phyloP scores from a whole-genome alignment of 1,140 invertebrate genomes.

The Hyles euphorbiae region DNA sequence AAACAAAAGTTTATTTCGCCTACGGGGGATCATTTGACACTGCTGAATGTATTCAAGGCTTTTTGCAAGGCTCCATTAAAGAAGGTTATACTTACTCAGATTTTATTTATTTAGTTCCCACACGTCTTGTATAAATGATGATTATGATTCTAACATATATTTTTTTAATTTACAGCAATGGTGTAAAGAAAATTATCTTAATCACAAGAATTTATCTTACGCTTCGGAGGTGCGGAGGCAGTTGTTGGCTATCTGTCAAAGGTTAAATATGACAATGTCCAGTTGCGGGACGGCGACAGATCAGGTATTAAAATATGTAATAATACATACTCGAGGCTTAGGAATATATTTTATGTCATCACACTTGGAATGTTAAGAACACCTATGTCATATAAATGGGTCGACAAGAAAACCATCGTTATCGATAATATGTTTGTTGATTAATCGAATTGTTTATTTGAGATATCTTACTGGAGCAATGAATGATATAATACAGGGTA shows the following conservation, averaged over 20 bases:
- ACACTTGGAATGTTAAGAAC: neutral
- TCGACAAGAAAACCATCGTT: too few species aligned
- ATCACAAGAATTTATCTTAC: slow-evolving; percentile 89
- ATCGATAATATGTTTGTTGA: too few species aligned
- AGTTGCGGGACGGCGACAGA: slow-evolving; percentile 87
- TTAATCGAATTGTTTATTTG: too few species aligned
- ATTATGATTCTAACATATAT: slow-evolving; percentile 2
- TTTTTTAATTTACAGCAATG: slow-evolving; percentile 80
- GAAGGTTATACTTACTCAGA: slow-evolving; percentile 73
- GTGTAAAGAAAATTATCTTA: slow-evolving; percentile 94
- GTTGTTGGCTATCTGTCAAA: slow-evolving; percentile 85
- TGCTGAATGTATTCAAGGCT: slow-evolving; percentile 92
- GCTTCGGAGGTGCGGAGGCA: slow-evolving; percentile 90
- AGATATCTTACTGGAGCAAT: too few species aligned
- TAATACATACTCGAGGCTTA: neutral
- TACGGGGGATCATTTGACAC: slow-evolving; percentile 94
- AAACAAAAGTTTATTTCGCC: slow-evolving; percentile 89
- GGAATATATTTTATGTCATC: neutral
- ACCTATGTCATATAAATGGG: too few species aligned
- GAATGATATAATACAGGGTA: too few species aligned
- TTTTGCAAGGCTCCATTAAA: slow-evolving; percentile 84
- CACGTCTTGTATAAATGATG: neutral
- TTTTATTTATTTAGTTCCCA: too few species aligned
- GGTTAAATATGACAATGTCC: slow-evolving; percentile 79
- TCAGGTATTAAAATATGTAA: slow-evolving; percentile 46